Evolutionary conservation across 2,797 vertebrate genomes (phyloP).

Genomic region (Smutsia gigantea): DNA sequence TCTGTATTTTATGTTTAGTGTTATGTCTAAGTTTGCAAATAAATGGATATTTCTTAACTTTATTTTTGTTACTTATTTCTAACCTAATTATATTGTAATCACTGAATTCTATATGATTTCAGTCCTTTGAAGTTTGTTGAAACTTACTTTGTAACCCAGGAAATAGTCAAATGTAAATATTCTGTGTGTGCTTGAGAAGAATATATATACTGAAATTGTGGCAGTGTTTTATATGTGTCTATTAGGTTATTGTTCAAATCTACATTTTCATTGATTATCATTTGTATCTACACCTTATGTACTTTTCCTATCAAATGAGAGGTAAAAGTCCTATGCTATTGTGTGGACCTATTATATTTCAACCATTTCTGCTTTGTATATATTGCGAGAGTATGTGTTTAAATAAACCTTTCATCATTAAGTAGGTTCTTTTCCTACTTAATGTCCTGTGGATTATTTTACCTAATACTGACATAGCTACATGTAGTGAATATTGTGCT

Average conservation of each 20-base stretch:
- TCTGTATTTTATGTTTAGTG: conserved; percentile 9
- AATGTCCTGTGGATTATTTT: background rate
- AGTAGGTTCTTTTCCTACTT: background rate
- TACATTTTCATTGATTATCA: background rate
- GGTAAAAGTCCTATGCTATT: background rate
- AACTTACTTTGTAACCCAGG: background rate
- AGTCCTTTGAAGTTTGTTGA: background rate
- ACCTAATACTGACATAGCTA: background rate
- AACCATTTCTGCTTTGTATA: background rate
- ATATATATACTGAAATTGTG: background rate
- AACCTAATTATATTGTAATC: background rate
- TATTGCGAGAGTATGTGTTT: background rate
- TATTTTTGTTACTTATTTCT: conserved; percentile 10
- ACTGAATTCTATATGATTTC: background rate
- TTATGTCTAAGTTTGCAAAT: background rate
- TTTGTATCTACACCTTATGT: background rate
- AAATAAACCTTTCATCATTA: background rate
- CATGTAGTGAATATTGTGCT: background rate
- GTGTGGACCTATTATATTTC: background rate
- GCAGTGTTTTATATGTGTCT: background rate
- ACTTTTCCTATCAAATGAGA: background rate
- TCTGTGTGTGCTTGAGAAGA: background rate
- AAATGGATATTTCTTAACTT: background rate
- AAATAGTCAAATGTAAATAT: background rate
- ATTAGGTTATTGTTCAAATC: background rate